Evolutionary conservation across 2,113 vertebrate species (phyloP), one percentile per base, ranked within the genome.

Genomic region (Pseudorhombus dupliciocellatus): DNA sequence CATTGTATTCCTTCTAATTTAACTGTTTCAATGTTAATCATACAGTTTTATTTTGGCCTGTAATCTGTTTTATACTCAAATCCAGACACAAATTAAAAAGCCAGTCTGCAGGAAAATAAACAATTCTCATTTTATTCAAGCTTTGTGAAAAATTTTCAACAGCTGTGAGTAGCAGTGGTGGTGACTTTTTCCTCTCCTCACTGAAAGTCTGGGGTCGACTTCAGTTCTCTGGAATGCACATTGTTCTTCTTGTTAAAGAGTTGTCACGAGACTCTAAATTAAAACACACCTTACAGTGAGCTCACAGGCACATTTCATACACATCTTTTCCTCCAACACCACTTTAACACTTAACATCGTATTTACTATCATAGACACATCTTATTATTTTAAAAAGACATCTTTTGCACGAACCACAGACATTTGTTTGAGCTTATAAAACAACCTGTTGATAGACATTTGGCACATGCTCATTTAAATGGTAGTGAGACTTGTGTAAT

Each of bases 91-190:
- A 84, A 82, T 66, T 1, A 9, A 74, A 50, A 59, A 70, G 5
- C 24, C 62, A 72, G 30, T 50, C 16, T 79, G 48, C 77, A 70
- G 75, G 72, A 88, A 88, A 90, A 90, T 80, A 88, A 81, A 76
- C 60, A 21, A 74, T 73, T 81, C 31, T 52, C n/a, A 48, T 84
- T 83, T 82, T 74, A 66, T 73, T 87, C 70, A 21, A 70, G 20
- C 66, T 73, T 65, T 75, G 62, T 83, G 58, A 73, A 84, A 87
- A 83, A 66, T 66, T 4, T 59, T 80, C 50, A 30, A 70, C 56
- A 63, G 21, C 64, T 74, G 50, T 66, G 77, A 75, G 63, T 70
- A 46, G 63, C 48, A 50, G 44, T 71, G 53, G 15, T 48, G 72
- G 50, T 68, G 58, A 79, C 31, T 20, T 73, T 69, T 57, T 40